Evolutionary conservation across 2,113 vertebrate genomes (phyloP).

Genomic region (Euleptes europaea): DNA sequence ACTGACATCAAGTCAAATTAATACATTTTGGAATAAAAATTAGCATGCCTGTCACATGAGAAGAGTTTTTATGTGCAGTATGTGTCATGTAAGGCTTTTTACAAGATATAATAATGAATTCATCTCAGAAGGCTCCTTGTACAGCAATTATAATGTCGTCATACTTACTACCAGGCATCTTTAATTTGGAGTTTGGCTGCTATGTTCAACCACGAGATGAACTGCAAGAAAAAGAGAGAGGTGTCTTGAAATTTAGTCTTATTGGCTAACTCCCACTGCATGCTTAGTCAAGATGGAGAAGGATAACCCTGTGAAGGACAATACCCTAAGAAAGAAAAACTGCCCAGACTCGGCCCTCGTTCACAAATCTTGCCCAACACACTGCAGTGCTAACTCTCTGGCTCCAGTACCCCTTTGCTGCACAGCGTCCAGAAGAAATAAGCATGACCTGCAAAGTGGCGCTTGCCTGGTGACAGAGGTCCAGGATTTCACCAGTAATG

Average conservation of each 20-base stretch:
- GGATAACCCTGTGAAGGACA: background rate
- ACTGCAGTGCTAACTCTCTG: background rate
- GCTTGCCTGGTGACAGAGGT: background rate
- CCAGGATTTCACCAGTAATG: background rate
- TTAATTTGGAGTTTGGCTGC: background rate
- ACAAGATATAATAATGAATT: background rate
- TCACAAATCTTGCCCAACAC: too few relatives aligned
- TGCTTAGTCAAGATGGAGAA: too few relatives aligned
- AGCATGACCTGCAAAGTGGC: background rate
- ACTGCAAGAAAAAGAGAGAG: background rate
- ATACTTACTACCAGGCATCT: conserved; percentile 20
- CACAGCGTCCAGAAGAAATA: background rate
- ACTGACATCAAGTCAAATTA: background rate
- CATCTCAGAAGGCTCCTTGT: background rate
- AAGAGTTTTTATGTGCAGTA: too few relatives aligned
- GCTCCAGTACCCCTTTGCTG: background rate
- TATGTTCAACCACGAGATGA: background rate
- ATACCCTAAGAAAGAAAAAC: too few relatives aligned
- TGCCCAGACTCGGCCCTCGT: background rate
- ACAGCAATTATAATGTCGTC: background rate
- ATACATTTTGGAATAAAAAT: background rate
- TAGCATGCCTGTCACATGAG: background rate
- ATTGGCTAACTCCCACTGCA: background rate
- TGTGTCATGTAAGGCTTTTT: too few relatives aligned
- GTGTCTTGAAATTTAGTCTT: background rate